Percentiles rank a stretch among this genome's conserved stretches.
Conservation (phyloP, 2,113 vertebrate genomes). For the Crotophaga sulcirostris region DNA sequence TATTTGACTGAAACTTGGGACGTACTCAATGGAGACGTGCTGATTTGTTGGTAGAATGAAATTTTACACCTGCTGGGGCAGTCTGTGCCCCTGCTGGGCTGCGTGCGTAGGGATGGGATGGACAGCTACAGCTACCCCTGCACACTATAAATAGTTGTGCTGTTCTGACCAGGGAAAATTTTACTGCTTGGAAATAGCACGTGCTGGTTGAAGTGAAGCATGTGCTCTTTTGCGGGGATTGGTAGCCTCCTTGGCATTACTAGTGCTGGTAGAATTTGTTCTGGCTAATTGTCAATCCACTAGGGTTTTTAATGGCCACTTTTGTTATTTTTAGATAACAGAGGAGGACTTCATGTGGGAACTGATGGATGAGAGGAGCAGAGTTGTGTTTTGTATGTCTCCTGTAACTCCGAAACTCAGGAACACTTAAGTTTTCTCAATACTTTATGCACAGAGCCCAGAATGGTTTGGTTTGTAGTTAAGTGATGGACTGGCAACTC, state of each 20-base stretch:
- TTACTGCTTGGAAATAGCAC: background rate
- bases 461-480: background rate
- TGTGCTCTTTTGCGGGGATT: rapidly evolving
- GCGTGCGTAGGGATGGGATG: rapidly evolving
- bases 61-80: background rate
- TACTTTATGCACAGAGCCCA: rapidly evolving
- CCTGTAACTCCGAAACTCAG: background rate
- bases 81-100: background rate
- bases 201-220: background rate
- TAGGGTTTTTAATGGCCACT: background rate
- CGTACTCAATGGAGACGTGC: rapidly evolving
- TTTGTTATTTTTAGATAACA: background rate
- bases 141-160: background rate
- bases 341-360: background rate
- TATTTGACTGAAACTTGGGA: background rate
- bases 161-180: background rate
- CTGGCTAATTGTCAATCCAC: background rate
- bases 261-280: background rate
- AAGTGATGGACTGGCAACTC: background rate
- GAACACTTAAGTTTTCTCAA: background rate
- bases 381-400: background rate
- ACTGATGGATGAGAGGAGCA: background rate
- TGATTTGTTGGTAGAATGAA: background rate
- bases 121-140: background rate
- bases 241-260: rapidly evolving